These are phyloP conservation scores for Psittacara wagleri DNA, from an alignment of 2,113 vertebrate genomes.

Conservation along the genomic window DNA sequence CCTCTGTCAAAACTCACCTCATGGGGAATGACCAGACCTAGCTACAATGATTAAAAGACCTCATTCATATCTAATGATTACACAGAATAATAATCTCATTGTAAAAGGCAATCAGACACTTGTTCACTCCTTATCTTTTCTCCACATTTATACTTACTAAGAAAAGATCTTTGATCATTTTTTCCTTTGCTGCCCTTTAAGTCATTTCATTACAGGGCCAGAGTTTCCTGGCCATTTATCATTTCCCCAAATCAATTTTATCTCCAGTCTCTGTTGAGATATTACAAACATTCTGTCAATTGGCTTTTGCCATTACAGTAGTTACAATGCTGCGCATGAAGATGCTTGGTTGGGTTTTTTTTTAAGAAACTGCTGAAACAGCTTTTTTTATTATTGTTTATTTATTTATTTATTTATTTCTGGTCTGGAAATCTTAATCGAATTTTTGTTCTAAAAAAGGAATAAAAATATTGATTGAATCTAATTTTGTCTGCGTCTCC, in stretches of 20 bases:
- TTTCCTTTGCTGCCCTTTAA: conserved; percentile 23
- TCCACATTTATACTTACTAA: conserved; percentile 17
- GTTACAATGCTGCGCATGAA: neutral
- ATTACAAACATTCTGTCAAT: neutral
- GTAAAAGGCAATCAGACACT: conserved; percentile 45
- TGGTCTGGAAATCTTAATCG: neutral
- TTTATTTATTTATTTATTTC: neutral
- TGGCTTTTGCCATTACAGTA: neutral
- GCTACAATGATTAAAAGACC: conserved; percentile 36
- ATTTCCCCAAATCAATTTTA: conserved; percentile 10
- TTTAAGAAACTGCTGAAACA: neutral
- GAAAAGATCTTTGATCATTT: conserved; percentile 44
- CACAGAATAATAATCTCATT: conserved; percentile 24
- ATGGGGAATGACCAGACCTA: neutral
- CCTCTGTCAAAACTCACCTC: neutral
- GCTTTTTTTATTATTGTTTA: neutral
- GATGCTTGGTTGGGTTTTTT: neutral
- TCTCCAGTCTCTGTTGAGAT: neutral
- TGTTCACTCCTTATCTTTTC: conserved; percentile 52
- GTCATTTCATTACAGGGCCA: conserved; percentile 31
- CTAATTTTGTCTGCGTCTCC: neutral
- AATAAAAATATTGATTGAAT: neutral
- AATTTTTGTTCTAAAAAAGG: neutral
- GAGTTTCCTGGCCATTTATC: conserved; percentile 19
- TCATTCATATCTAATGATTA: conserved; percentile 46